Evolutionary conservation across 2,888 invertebrate genomes (phyloP).

Genomic region (Xylota segnis): DNA sequence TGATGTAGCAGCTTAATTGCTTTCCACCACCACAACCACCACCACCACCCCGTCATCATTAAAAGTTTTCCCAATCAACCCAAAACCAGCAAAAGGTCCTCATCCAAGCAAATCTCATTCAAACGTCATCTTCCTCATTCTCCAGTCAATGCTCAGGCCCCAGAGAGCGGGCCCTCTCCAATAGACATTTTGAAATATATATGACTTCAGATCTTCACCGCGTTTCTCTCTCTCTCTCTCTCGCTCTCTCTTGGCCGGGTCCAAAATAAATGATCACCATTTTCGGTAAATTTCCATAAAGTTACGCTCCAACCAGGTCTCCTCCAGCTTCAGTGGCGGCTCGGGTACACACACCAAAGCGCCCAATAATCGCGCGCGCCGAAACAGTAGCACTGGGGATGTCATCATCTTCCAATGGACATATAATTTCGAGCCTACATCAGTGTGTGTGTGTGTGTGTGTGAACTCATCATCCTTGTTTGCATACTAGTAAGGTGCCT

Average conservation of each 20-base stretch:
- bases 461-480: conserved; percentile 52
- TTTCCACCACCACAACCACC: too few relatives aligned
- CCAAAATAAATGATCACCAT: conserved; percentile 76
- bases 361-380: conserved; percentile 46
- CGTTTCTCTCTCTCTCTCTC: background rate
- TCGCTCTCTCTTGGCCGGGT: too few relatives aligned
- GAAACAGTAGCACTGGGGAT: conserved; percentile 70
- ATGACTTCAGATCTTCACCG: conserved; percentile 71
- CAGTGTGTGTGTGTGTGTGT: background rate
- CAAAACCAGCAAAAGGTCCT: background rate
- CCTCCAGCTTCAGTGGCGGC: conserved; percentile 25
- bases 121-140: conserved; percentile 67
- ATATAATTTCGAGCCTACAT: conserved; percentile 64
- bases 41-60: conserved; percentile 22
- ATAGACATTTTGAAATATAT: conserved; percentile 70
- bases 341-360: conserved; percentile 13
- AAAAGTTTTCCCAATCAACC: conserved; percentile 17
- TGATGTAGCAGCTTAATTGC: conserved; percentile 24
- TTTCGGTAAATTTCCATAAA: conserved; percentile 77
- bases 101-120: conserved; percentile 59
- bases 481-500: conserved; percentile 55
- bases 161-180: background rate
- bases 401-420: conserved; percentile 76
- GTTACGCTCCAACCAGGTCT: conserved; percentile 67
- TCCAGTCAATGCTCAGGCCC: conserved; percentile 48